phyloP scores from a whole-genome alignment of 1,140 invertebrate species.

The Dendrolimus kikuchii region DNA sequence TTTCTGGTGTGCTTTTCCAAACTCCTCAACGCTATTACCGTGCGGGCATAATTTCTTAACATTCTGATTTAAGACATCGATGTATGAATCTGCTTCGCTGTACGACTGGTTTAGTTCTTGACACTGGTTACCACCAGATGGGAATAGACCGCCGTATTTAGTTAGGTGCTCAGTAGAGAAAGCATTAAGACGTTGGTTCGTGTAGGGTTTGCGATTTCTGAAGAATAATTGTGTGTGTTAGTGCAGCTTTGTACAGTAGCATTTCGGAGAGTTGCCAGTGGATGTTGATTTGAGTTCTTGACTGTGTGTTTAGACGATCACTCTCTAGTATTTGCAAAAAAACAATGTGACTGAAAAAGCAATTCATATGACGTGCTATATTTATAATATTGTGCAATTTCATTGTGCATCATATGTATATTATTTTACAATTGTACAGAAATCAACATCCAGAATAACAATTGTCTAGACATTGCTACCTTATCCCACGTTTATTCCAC shows the following conservation, averaged over 20 bases:
- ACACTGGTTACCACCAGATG: constrained; percentile 60
- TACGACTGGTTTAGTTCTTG: constrained; percentile 66
- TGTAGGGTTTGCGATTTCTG: constrained; percentile 71
- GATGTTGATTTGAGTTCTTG: too few species aligned
- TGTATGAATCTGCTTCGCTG: constrained; percentile 64
- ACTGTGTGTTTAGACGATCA: too few species aligned
- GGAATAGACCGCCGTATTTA: constrained; percentile 67
- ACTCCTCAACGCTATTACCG: constrained; percentile 64
- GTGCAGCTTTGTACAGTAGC: too few species aligned
- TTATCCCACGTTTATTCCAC: too few species aligned
- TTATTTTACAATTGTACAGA: too few species aligned
- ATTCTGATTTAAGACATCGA: constrained; percentile 60
- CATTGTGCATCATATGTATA: too few species aligned
- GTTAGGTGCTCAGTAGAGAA: constrained; percentile 68
- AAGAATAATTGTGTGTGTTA: constrained; percentile 41
- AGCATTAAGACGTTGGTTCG: constrained; percentile 68
- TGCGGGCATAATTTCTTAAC: constrained; percentile 64
- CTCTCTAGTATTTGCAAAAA: not conserved
- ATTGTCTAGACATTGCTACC: too few species aligned
- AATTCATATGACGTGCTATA: too few species aligned
- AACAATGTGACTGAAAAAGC: not conserved
- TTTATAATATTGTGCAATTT: too few species aligned
- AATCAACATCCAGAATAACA: too few species aligned
- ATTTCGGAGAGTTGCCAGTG: too few species aligned
- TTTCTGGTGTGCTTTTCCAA: constrained; percentile 69